Base-by-base conservation (phyloP, 2,888 invertebrate genomes). In the Ennomos fuscantarius region DNA sequence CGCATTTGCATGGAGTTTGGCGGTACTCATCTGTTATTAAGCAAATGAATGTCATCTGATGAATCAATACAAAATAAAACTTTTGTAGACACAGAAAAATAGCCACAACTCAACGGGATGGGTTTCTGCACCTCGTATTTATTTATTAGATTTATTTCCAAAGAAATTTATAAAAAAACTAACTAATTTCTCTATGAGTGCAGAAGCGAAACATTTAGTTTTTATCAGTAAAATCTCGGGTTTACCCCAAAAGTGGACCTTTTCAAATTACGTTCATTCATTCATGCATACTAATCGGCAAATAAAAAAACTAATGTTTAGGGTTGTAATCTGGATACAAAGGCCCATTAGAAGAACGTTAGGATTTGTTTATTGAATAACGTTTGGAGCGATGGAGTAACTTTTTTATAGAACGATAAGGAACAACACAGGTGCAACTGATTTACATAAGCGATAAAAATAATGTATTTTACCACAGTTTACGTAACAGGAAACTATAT, bases 331-430 rank as follows among this genome's bases (percentile, higher is more conserved):
- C 58, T 45, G 34, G 13, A 8, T 10, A 53, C 49, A 52, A 49
- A 48, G 43, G 39, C 13, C 39, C 52, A 54, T 66, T 63, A 56
- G 62, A 63, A 60, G 55, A 57, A 52, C 56, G 63, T 61, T 63
- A 49, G 58, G 24, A 63, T 62, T 63, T 60, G 56, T 62, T 60
- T 63, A 51, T 55, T 39, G 57, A 60, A 65, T 63, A 56, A 60
- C 56, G 36, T 48, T n/a, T 62, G 44, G 52, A 60, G 24, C 37
- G 33, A 55, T 56, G 60, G 60, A 53, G 55, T 52, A 54, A 51
- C 40, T 13, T 36, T 40, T 53, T 35, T 51, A 42, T 43, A 36
- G 35, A 12, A 1, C 1, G 1, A 6, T 24, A 6, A 24, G 24
- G 6, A 24, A 24, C 24, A 24, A 24, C 24, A 24, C 60, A 60